These are phyloP conservation scores for Cotesia congregata DNA, from an alignment of 2,888 invertebrate species.

Conservation along the genomic window DNA sequence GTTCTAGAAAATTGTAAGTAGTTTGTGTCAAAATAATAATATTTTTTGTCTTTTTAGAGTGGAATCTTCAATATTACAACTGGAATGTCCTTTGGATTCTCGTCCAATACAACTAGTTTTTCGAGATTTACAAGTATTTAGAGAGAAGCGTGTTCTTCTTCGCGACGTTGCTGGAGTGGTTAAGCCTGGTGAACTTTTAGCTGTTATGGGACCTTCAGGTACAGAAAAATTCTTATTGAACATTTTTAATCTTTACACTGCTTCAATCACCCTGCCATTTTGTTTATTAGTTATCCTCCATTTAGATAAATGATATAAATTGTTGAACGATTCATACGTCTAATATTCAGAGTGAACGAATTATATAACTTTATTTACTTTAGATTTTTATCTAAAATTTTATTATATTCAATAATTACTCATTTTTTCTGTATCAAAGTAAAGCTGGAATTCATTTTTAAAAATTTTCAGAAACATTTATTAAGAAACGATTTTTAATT, in stretches of 20 bases:
- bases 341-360: no score
- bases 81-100: conserved; percentile 75
- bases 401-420: no score
- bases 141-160: conserved; percentile 75
- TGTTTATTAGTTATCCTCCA: no score
- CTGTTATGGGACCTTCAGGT: conserved; percentile 88
- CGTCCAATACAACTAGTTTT: conserved; percentile 79
- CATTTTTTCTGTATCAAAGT: no score
- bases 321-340: no score
- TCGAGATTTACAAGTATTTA: conserved; percentile 75
- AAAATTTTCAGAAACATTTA: no score
- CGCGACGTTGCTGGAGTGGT: conserved; percentile 82
- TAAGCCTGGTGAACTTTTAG: conserved; percentile 83
- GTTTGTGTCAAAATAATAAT: conserved; percentile 27
- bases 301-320: no score
- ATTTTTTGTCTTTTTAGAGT: conserved; percentile 71
- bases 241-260: neutral
- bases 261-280: no score
- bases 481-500: no score
- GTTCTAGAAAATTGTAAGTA: conserved; percentile 32
- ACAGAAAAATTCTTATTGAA: conserved; percentile 47
- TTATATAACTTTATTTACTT: no score
- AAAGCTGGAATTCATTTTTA: no score
- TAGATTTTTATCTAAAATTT: no score
- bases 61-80: conserved; percentile 74